Base-by-base conservation (phyloP, 2,888 invertebrate genomes). In the Maniola hyperantus region DNA sequence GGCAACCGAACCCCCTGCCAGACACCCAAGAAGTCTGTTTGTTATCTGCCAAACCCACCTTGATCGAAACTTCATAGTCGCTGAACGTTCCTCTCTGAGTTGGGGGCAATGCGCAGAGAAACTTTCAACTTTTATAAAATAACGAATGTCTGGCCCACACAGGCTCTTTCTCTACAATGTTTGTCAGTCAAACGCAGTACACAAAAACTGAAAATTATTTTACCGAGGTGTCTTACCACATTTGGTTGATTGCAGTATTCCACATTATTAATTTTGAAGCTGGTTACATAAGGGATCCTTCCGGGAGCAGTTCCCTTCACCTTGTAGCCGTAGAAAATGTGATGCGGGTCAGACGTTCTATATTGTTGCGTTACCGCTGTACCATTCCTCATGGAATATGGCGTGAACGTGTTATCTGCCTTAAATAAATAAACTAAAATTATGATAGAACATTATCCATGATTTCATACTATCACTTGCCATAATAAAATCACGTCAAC, bases 261-360 rank as follows among this genome's bases (percentile, higher is more conserved):
- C 36, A 55, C 50, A n/a, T 59, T 39, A 11, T 70, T 65, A 20
- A 70, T 48, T 55, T 44, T 44, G 18, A 70, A n/a, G 4, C 67
- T 67, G 5, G 60, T 63, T 5, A 70, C 26, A 10, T 70, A 70
- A 1, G 70, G 70, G 51, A 65, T 60, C 6, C n/a, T 60, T 15
- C 70, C 70, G 13, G 65, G 67, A 6, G 59, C 50, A 39, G 59
- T 63, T 10, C 68, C 68, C 63, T 66, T 66, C 5, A 68, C 63
- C 36, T 66, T 68, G 8, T 66, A 68, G 1, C 65, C 60, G 15
- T 50, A 68, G 11, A 10, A n/a, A 11, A 26, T 5, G 2, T 13
- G 11, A 11, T 26, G 4, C 6, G 64, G 63, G 8, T 53, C 42
- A 5, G n/a, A 0, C 7, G 51, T 62, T 6, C n/a, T 26, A 36